phyloP scores from a whole-genome alignment of 2,113 vertebrate species.

The Poeciliopsis retropinna region DNA sequence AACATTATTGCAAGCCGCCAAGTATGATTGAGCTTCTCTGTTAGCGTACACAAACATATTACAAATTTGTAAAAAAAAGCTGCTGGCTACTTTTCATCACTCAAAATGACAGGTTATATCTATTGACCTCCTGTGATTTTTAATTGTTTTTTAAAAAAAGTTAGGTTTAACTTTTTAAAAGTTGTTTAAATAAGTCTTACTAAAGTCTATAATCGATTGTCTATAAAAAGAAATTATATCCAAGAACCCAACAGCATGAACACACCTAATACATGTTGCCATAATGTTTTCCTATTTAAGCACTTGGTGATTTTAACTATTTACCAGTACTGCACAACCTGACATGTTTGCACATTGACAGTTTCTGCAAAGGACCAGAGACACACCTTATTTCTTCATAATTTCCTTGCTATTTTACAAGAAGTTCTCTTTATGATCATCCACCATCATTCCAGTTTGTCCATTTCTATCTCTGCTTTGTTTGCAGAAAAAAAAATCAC shows the following conservation, averaged over 20 bases:
- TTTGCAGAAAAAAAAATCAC: too few relatives aligned
- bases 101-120: background rate
- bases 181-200: too few relatives aligned
- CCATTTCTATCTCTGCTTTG: too few relatives aligned
- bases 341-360: background rate
- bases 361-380: background rate
- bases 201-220: background rate
- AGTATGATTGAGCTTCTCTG: slow-evolving; percentile 1
- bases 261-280: background rate
- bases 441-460: too few relatives aligned
- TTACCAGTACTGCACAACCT: too few relatives aligned
- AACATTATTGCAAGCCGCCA: slow-evolving; percentile 10
- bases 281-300: background rate
- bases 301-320: background rate
- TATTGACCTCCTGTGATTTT: background rate
- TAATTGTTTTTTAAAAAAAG: background rate
- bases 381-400: background rate
- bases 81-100: background rate
- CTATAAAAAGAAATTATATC: background rate
- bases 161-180: too few relatives aligned
- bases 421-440: too few relatives aligned
- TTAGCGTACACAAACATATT: slow-evolving; percentile 16
- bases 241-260: background rate
- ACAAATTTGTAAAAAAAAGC: slow-evolving; percentile 1
- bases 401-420: too few relatives aligned